Percentiles rank a stretch among this genome's conserved stretches.
These are phyloP conservation scores for Bombus confusus DNA, from an alignment of 1,140 invertebrate species.

Conservation along the genomic window DNA sequence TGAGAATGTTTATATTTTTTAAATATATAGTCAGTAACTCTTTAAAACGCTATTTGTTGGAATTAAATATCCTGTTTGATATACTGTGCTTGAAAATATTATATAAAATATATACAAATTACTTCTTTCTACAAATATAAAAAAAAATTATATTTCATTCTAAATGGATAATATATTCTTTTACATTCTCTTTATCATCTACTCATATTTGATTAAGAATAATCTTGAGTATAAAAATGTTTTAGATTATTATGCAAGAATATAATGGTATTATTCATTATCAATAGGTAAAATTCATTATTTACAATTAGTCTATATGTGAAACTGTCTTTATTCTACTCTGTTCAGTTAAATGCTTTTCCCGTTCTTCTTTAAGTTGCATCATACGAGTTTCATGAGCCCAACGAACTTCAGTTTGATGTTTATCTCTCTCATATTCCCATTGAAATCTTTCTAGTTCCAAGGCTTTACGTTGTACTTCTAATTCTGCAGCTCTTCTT, in stretches of 20 bases:
- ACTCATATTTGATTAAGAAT: neutral
- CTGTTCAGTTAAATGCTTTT: slow-evolving; percentile 67
- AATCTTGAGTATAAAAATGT: slow-evolving; percentile 13
- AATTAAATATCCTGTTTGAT: neutral
- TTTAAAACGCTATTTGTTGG: too few species aligned
- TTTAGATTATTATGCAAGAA: neutral
- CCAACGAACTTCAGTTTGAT: slow-evolving; percentile 71
- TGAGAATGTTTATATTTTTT: too few species aligned
- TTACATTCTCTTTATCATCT: neutral
- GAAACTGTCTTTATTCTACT: slow-evolving; percentile 33
- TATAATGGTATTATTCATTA: neutral
- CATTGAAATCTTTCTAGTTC: slow-evolving; percentile 74
- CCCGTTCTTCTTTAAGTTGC: slow-evolving; percentile 73
- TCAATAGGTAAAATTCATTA: slow-evolving; percentile 7
- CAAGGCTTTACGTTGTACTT: slow-evolving; percentile 73
- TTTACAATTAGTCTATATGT: neutral
- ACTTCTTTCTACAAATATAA: neutral
- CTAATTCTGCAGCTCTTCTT: slow-evolving; percentile 71
- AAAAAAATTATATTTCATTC: neutral
- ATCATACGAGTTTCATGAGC: slow-evolving; percentile 74
- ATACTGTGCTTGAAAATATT: neutral
- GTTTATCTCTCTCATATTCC: slow-evolving; percentile 74
- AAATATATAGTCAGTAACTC: too few species aligned
- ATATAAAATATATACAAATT: neutral
- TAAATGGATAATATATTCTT: neutral